phyloP scores from a whole-genome alignment of 2,797 vertebrate genomes.

The Myiothlypis coronata region DNA sequence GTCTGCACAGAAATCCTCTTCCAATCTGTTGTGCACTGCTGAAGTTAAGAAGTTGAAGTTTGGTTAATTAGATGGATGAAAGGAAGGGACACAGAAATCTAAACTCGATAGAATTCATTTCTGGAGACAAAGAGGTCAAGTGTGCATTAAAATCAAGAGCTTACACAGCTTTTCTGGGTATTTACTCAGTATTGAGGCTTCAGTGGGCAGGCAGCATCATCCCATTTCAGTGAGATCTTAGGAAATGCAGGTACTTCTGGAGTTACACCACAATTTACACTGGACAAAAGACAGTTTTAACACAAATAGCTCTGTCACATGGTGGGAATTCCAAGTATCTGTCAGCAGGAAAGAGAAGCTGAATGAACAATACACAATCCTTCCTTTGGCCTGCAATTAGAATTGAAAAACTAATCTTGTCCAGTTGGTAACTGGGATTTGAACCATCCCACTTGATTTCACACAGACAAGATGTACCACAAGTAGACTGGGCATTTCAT shows the following conservation, averaged over 20 bases:
- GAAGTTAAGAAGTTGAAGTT: conserved; percentile 60
- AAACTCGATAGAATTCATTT: conserved; percentile 60
- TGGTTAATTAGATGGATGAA: conserved; percentile 70
- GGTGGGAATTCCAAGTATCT: conserved; percentile 43
- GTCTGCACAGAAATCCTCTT: conserved; percentile 31
- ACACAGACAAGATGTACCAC: neutral
- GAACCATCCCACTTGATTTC: neutral
- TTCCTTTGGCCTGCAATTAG: neutral
- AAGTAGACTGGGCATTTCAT: neutral
- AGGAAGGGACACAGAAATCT: conserved; percentile 34
- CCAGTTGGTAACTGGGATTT: neutral
- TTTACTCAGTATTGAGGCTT: conserved; percentile 18
- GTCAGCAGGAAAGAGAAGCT: neutral
- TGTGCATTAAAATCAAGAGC: conserved; percentile 44
- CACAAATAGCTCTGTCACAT: conserved; percentile 11
- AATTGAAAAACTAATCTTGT: neutral
- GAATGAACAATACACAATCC: neutral
- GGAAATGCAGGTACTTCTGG: conserved; percentile 22
- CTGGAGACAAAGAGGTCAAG: conserved; percentile 70
- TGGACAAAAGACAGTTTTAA: conserved; percentile 22
- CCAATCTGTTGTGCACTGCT: conserved; percentile 44
- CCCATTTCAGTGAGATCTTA: neutral
- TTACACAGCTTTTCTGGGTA: conserved; percentile 32
- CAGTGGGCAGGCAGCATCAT: neutral
- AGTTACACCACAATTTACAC: neutral